These are phyloP conservation scores for Cataglyphis albicans DNA, from an alignment of 2,888 invertebrate species.

Conservation along the genomic window DNA sequence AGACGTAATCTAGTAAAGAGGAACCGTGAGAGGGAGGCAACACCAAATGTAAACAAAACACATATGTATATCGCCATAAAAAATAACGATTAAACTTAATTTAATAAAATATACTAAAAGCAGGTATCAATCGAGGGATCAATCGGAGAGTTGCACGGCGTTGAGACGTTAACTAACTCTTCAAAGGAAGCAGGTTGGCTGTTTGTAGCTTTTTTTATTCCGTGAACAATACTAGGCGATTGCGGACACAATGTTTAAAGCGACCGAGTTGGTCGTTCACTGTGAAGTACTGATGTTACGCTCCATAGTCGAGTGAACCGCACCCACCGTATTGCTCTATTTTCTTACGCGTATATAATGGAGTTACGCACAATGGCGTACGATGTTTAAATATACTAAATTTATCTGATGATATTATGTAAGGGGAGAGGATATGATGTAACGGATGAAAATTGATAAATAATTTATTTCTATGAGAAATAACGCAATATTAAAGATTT, in stretches of 20 bases:
- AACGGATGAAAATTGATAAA: not conserved
- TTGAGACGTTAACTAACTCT: conserved; percentile 49
- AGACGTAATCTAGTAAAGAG: not conserved
- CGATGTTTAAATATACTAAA: conserved; percentile 33
- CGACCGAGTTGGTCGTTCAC: conserved; percentile 75
- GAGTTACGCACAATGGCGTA: conserved; percentile 45
- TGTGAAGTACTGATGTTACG: conserved; percentile 73
- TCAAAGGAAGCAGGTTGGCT: conserved; percentile 40
- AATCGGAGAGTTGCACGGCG: conserved; percentile 24
- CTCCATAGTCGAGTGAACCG: conserved; percentile 72
- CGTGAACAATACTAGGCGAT: conserved; percentile 50
- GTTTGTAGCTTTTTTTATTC: conserved; percentile 58
- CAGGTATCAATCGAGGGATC: conserved; percentile 6
- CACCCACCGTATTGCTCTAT: conserved; percentile 71
- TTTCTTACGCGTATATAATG: conserved; percentile 74
- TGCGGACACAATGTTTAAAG: conserved; percentile 66
- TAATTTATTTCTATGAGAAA: not conserved
- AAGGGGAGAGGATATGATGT: not conserved
- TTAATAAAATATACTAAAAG: not conserved
- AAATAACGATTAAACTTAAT: conserved; percentile 1
- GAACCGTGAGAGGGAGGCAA: not conserved
- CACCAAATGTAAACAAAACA: not conserved
- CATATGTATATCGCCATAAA: conserved; percentile 1
- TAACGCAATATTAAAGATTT: not conserved
- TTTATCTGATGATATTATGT: conserved; percentile 16